Evolutionary conservation across 1,140 invertebrate species (phyloP), one percentile per base, ranked within the genome.

Genomic region (Bombus consobrinus): DNA sequence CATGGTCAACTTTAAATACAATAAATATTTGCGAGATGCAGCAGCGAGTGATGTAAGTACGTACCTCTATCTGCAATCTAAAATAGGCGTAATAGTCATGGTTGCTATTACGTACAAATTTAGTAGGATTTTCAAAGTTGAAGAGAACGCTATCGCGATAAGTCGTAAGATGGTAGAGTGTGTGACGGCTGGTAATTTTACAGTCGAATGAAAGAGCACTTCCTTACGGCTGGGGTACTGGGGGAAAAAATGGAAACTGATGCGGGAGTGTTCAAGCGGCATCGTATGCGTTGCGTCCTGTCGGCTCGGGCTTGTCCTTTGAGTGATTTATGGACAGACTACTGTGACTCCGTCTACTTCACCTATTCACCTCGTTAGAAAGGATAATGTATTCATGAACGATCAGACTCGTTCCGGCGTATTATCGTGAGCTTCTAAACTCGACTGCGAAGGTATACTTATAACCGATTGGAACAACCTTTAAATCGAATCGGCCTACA

Each of bases 351-450:
- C 88, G 91, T 92, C 93, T 92, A 93, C 92, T 94, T 94, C 93
- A 93, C 93, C 93, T 94, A 93, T 94, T 94, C 93, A 92, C 93
- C 93, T 94, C 92, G 93, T 94, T 94, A 92, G 87, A 92, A 92
- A 93, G 93, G 92, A 93, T 94, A 94, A 93, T 93, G 91, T 93
- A 94, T 93, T 93, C 93, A 93, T 92, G 93, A 94, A 88, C 85
- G 83, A 83, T 82, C 87, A 90, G 84, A 81, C 84, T 88, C 81
- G 76, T 87, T 81, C 69, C 47, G 59, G 71, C 59, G 78, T 81
- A 80, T 85, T 80, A 69, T 47, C 34, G 66, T 32, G 32, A 69
- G 72, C 68, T 73, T 64, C 73, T 53, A 90, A 90, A 72, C 73
- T 82, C 41, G 72, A 43, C 39, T 12, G 0, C n/a, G 18, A 6